A percentile compares a stretch with the other conserved stretches of the same genome.
These are phyloP conservation scores for Tragelaphus imberbis DNA, from an alignment of 2,113 vertebrate species.

Conservation along the genomic window DNA sequence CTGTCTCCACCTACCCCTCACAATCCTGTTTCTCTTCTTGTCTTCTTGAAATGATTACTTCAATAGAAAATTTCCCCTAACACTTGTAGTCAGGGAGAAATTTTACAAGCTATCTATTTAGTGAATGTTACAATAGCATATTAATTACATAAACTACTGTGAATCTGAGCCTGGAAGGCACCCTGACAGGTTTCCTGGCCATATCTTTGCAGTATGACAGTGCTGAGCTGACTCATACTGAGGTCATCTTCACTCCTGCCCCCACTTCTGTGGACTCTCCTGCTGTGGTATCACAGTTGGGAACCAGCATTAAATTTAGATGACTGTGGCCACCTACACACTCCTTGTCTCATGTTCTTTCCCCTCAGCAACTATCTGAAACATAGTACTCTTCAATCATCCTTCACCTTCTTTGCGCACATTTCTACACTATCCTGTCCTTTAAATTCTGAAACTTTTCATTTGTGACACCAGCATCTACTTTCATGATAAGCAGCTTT, in stretches of 20 bases:
- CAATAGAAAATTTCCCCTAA: background rate
- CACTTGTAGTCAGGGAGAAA: background rate
- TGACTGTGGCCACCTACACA: background rate
- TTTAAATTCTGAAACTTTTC: background rate
- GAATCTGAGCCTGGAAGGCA: background rate
- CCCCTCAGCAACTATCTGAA: background rate
- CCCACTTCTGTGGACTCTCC: fast-evolving
- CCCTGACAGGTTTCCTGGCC: background rate
- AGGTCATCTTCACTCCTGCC: background rate
- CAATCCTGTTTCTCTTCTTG: background rate
- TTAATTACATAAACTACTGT: background rate
- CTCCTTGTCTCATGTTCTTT: background rate
- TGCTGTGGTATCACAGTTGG: background rate
- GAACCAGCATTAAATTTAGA: background rate
- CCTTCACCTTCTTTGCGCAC: background rate
- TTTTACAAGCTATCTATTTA: background rate
- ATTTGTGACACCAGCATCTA: background rate
- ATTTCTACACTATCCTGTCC: background rate
- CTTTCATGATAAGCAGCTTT: background rate
- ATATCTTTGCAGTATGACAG: background rate
- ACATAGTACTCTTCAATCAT: background rate
- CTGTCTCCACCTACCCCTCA: background rate
- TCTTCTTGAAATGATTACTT: background rate
- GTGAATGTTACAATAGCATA: background rate
- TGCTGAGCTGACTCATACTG: background rate